Base-by-base conservation (phyloP, 2,888 invertebrate species). In the Dorcus parallelipipedus region DNA sequence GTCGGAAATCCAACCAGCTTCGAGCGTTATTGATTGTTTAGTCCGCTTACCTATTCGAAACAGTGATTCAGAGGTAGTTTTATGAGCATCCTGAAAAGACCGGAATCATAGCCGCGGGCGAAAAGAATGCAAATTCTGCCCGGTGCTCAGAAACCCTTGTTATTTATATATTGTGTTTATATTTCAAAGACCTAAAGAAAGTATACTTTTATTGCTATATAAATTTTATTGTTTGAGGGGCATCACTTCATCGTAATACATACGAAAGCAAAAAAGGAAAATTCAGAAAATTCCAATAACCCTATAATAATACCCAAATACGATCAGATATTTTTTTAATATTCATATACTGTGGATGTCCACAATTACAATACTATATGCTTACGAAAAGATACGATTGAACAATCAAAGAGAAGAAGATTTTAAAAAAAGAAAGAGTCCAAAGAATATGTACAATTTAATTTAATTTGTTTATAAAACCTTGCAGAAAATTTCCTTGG, bases 31-130 rank as follows among this genome's bases (percentile, higher is more conserved):
- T 64, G 69, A 70, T 67, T 70, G 70, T 69, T 70, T 70, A 67
- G 68, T 65, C 66, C 69, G 66, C 65, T 72, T 68, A 71, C 72
- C 72, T 72, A 72, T 70, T 70, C 70, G 71, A 69, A 71, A 71
- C 69, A 70, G 68, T 68, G 67, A 67, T 63, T 67, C 69, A 62
- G 60, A 66, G 71, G 69, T 68, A 70, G 68, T 71, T 71, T 71
- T 73, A 73, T 72, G 71, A 72, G 69, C 68, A 68, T 63, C 60
- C 64, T 63, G 68, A 68, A 64, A 65, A 70, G 41, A 68, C 54
- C 55, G 55, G 55, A 55, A 59, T 59, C 58, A 52, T 56, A 52
- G 55, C 59, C 56, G 10, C 20, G 38, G 52, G 59, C 56, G 23
- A 56, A 52, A 52, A 47, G 56, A 52, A 59, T 59, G 59, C 48